These are phyloP conservation scores for Amiota communis DNA, from an alignment of 2,888 invertebrate species.

Conservation along the genomic window DNA sequence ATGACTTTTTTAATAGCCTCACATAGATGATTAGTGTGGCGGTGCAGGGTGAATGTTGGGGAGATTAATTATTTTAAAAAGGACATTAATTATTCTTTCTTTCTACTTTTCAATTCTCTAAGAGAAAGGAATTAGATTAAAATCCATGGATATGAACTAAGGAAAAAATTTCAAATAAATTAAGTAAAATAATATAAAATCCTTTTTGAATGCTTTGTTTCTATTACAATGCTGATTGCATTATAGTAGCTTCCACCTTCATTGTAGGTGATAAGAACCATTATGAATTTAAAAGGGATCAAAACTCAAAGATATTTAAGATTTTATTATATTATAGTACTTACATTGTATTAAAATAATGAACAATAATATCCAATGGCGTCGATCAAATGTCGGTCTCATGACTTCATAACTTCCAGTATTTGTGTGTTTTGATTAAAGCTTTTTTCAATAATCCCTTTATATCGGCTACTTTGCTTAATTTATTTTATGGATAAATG, in stretches of 20 bases:
- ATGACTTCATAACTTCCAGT: slow-evolving; percentile 73
- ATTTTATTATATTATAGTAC: slow-evolving; percentile 46
- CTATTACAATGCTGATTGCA: too few relatives aligned
- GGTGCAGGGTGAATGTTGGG: background rate
- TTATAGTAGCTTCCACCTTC: too few relatives aligned
- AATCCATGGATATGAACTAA: background rate
- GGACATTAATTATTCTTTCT: slow-evolving; percentile 1
- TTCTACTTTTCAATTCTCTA: background rate
- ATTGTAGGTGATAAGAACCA: too few relatives aligned
- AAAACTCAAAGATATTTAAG: too few relatives aligned
- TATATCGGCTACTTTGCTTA: background rate
- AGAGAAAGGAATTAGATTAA: background rate
- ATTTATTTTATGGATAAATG: too few relatives aligned
- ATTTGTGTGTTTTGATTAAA: slow-evolving; percentile 40
- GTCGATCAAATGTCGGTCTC: slow-evolving; percentile 74
- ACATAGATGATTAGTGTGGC: slow-evolving; percentile 7
- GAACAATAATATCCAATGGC: slow-evolving; percentile 74
- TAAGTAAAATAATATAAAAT: too few relatives aligned
- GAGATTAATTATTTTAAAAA: slow-evolving; percentile 14
- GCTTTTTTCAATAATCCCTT: slow-evolving; percentile 35
- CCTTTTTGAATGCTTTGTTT: too few relatives aligned
- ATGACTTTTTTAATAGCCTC: background rate
- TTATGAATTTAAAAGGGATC: too few relatives aligned
- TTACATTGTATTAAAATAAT: slow-evolving; percentile 73
- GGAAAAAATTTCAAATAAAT: too few relatives aligned